These are phyloP conservation scores for Neosalanx taihuensis DNA, from an alignment of 2,797 vertebrate species.

Conservation along the genomic window DNA sequence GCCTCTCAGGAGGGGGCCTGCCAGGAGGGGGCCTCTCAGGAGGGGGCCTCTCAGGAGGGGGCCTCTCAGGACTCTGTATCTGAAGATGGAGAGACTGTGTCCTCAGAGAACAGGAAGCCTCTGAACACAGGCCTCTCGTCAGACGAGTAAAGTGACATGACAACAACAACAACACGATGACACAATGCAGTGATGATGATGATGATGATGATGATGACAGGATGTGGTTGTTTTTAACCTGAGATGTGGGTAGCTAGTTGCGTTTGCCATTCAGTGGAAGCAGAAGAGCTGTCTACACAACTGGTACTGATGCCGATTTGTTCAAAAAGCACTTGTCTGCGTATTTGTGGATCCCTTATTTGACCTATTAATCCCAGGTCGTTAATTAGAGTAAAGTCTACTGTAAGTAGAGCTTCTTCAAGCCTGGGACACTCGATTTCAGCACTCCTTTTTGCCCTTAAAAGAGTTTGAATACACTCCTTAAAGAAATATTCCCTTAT, in stretches of 20 bases:
- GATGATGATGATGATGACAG: slow-evolving; percentile 6
- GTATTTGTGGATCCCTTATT: slow-evolving; percentile 35
- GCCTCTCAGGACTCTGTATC: slow-evolving; percentile 27
- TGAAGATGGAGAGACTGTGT: slow-evolving; percentile 39
- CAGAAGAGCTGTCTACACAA: slow-evolving; percentile 21
- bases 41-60: slow-evolving; percentile 9
- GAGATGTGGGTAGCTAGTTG: slow-evolving; percentile 28
- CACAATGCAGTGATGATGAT: slow-evolving; percentile 22
- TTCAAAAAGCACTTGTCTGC: slow-evolving; percentile 24
- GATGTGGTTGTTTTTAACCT: slow-evolving; percentile 24
- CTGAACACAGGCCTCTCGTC: slow-evolving; percentile 43
- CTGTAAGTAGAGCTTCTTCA: slow-evolving; percentile 8
- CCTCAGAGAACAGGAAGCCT: slow-evolving; percentile 45
- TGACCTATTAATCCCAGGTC: slow-evolving; percentile 16
- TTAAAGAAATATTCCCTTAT: neutral
- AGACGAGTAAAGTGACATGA: slow-evolving; percentile 43
- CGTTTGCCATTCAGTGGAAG: slow-evolving; percentile 46
- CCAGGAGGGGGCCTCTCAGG: neutral
- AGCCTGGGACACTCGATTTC: slow-evolving; percentile 25
- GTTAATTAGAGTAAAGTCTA: slow-evolving; percentile 13
- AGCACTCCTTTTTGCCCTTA: slow-evolving; percentile 11
- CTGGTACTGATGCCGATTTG: slow-evolving; percentile 14
- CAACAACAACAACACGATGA: slow-evolving; percentile 9
- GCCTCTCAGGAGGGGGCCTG: slow-evolving; percentile 13
- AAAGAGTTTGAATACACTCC: slow-evolving; percentile 8